phyloP scores from a whole-genome alignment of 2,888 invertebrate species.

The Hemaris fuciformis region DNA sequence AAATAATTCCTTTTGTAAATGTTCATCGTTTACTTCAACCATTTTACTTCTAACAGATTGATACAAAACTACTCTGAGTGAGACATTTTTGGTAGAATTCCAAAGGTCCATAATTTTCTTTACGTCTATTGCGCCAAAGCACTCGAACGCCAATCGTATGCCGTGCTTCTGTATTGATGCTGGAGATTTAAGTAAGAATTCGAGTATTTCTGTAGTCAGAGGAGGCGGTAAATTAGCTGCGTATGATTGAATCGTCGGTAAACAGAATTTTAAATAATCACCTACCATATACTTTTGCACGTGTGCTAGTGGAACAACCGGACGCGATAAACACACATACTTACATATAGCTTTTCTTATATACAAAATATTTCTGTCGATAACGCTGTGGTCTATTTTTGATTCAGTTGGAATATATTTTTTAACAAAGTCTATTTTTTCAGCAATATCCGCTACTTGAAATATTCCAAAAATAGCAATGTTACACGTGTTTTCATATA shows the following conservation, averaged over 20 bases:
- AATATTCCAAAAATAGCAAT: conserved; percentile 44
- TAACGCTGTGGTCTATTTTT: conserved; percentile 45
- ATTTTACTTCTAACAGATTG: conserved; percentile 41
- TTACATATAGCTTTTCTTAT: conserved; percentile 53
- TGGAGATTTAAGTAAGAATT: conserved; percentile 42
- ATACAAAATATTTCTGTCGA: conserved; percentile 30
- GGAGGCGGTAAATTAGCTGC: conserved; percentile 41
- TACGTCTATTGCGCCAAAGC: conserved; percentile 40
- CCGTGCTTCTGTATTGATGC: conserved; percentile 57
- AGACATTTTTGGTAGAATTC: conserved; percentile 48
- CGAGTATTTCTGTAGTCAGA: conserved; percentile 40
- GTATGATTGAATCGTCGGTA: conserved; percentile 48
- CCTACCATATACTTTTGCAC: conserved; percentile 46
- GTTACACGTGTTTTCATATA: conserved; percentile 16
- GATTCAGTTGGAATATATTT: conserved; percentile 42
- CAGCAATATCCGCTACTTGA: conserved; percentile 37
- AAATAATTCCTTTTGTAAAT: conserved; percentile 35
- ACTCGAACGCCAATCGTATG: conserved; percentile 50
- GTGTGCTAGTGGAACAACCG: conserved; percentile 43
- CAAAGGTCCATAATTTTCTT: conserved; percentile 39
- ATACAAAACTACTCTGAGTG: conserved; percentile 46
- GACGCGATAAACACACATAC: conserved; percentile 42
- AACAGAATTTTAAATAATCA: conserved; percentile 48
- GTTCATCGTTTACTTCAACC: conserved; percentile 16
- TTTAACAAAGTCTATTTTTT: conserved; percentile 38